Evolutionary conservation across 1,140 invertebrate species (phyloP), one percentile per base, ranked within the genome.

Genomic region (Thaumetopoea pityocampa): DNA sequence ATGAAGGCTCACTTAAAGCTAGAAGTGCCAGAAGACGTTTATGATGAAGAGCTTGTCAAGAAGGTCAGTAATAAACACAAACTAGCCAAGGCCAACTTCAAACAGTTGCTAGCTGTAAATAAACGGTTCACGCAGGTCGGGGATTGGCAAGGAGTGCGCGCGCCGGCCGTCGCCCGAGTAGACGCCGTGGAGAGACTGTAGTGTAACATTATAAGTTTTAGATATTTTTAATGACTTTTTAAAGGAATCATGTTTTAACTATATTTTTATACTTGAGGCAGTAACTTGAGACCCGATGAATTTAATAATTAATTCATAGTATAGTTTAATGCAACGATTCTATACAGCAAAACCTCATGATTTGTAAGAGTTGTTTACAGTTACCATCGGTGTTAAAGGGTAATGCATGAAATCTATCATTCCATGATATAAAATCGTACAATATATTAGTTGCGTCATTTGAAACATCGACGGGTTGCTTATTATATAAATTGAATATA

Each of bases 1-100:
- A 87, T 88, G 24, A 87, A 89, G 40, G 73, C 83, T 2, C 91
- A 93, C 53, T 54, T 88, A 20, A 86, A 78, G 45, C 57, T 89
- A 4, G 66, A 83, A 14, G 49, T 73, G 6, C 77, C 88, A 8
- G 82, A 87, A 35, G 54, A 76, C 5, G 82, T 88, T 0, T 89
- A 89, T 49, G 88, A 88, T 45, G 73, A 85, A 16, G 83, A 87
- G 33, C 72, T 89, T 16, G 68, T 85, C 2, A 66, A 73, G 33
- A 80, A 85, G 40, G 68, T 87, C 7, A 30, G 29, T 0, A 79
- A 61, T 37, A 86, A 83, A 45, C 85, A 85, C 27, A 72, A 80
- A 32, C 43, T 86, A 3, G 85, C 84, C 0, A 80, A 72, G 49
- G 72, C 72, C 1, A 76, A 80, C 45, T 86, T 86, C 50, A 71